Percentiles rank a stretch among this genome's conserved stretches.
phyloP scores from a whole-genome alignment of 1,140 invertebrate species.

The Cherax quadricarinatus region DNA sequence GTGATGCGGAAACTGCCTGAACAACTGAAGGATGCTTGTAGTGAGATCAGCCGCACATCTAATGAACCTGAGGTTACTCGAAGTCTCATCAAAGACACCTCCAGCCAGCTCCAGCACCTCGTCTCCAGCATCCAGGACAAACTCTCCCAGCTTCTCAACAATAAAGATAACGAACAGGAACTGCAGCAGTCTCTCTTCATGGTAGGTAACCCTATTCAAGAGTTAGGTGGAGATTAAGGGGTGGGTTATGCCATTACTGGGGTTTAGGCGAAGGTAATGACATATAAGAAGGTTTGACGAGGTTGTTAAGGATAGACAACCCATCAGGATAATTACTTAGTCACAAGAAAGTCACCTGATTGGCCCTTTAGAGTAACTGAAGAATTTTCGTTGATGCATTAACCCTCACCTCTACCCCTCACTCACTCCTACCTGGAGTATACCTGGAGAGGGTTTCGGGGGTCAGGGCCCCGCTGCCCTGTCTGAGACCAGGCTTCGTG shows the following conservation, averaged over 20 bases:
- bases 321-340: neutral
- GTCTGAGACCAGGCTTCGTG: too few species aligned
- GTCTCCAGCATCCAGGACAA: constrained; percentile 12
- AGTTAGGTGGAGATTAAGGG: neutral
- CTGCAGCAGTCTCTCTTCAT: neutral
- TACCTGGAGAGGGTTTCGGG: too few species aligned
- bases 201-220: neutral
- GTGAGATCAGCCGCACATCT: neutral
- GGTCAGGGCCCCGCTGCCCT: too few species aligned
- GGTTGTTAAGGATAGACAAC: neutral
- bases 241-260: neutral
- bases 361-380: neutral
- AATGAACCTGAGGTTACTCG: neutral
- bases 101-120: neutral
- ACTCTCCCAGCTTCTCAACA: neutral
- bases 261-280: too few species aligned
- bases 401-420: too few species aligned
- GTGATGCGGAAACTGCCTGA: constrained; percentile 38
- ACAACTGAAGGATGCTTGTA: constrained; percentile 12
- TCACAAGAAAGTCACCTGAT: too few species aligned
- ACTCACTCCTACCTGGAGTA: too few species aligned
- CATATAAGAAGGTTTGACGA: neutral
- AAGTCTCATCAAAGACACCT: constrained; percentile 11
- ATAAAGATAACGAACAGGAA: neutral
- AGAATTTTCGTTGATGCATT: neutral